Conservation (phyloP, 2,797 vertebrate genomes). For the Phrynocephalus vlangalii region DNA sequence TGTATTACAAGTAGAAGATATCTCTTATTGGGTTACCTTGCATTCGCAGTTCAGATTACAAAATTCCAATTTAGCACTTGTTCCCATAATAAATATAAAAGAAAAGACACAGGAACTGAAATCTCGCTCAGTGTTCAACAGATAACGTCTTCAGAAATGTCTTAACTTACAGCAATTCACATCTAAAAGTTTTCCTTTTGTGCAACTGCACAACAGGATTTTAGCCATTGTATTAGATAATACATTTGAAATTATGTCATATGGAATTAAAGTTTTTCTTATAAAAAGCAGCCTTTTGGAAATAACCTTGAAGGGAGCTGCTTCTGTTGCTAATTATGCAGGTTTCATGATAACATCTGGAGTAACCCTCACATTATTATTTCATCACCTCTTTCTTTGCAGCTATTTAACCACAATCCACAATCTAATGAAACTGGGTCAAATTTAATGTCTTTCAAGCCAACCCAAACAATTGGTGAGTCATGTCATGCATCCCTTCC, state of each 20-base stretch:
- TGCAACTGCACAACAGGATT: too few species aligned
- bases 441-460: conserved; percentile 12
- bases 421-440: conserved; percentile 33
- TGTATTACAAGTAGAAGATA: too few species aligned
- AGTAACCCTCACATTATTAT: conserved; percentile 31
- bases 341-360: conserved; percentile 60
- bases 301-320: neutral
- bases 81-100: too few species aligned
- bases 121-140: too few species aligned
- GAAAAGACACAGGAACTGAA: too few species aligned
- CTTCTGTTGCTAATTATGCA: conserved; percentile 35
- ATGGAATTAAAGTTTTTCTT: neutral
- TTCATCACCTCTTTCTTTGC: conserved; percentile 38
- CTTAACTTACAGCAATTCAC: too few species aligned
- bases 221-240: too few species aligned
- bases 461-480: conserved; percentile 29
- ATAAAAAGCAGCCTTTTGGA: neutral
- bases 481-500: neutral
- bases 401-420: conserved; percentile 26
- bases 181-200: too few species aligned
- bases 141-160: too few species aligned
- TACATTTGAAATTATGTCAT: too few species aligned
- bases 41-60: neutral
- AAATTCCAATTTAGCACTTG: neutral
- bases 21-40: neutral